Evolutionary conservation across 2,113 vertebrate species (phyloP).

Genomic region (Jacana jacana): DNA sequence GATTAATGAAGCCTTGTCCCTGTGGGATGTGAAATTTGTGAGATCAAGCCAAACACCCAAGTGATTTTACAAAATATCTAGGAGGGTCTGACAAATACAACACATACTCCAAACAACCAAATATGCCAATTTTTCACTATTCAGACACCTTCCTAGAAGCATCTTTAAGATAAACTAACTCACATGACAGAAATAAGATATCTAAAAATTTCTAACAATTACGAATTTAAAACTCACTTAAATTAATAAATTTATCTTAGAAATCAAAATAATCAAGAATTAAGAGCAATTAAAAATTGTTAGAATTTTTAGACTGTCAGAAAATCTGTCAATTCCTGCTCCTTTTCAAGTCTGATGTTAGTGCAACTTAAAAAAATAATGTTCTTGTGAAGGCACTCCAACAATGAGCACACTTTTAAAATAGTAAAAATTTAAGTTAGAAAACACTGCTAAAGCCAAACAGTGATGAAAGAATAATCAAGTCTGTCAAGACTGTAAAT

Average conservation of each 20-base stretch:
- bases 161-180: background rate
- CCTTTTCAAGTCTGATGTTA: background rate
- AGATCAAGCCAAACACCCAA: background rate
- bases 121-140: background rate
- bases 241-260: background rate
- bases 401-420: background rate
- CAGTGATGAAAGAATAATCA: background rate
- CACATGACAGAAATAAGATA: background rate
- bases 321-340: background rate
- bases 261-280: background rate
- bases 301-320: background rate
- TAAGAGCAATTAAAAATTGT: background rate
- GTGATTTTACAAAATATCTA: background rate
- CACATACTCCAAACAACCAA: background rate
- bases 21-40: background rate
- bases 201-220: background rate
- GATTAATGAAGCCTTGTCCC: slow-evolving; percentile 20
- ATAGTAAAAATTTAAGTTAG: background rate
- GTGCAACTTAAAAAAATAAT: background rate
- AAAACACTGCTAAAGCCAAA: background rate
- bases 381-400: background rate
- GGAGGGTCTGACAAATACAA: background rate
- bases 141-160: background rate
- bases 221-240: background rate
- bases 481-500: background rate